Percentiles rank a stretch among this genome's conserved stretches.
These are phyloP conservation scores for Ormyrus labotus DNA, from an alignment of 2,888 invertebrate genomes.

Conservation along the genomic window DNA sequence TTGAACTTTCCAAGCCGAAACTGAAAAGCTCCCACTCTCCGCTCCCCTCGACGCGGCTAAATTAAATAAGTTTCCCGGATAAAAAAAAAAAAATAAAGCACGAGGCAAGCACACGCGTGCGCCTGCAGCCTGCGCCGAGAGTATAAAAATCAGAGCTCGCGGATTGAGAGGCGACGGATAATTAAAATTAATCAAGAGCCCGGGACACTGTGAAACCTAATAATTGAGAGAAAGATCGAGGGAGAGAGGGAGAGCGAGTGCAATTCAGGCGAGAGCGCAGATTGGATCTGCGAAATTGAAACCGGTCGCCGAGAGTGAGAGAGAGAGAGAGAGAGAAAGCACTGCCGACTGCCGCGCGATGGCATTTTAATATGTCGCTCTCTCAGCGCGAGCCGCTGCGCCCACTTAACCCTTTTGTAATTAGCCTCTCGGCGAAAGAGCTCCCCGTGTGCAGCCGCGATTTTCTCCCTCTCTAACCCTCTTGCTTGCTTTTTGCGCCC, in stretches of 20 bases:
- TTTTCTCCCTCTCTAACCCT: no score
- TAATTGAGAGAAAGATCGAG: conserved; percentile 16
- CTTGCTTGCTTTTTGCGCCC: not conserved
- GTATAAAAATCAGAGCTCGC: not conserved
- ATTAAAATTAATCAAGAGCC: conserved; percentile 31
- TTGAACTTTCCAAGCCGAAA: no score
- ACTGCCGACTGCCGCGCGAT: not conserved
- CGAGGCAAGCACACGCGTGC: not conserved
- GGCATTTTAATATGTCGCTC: conserved; percentile 26
- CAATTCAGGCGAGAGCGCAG: conserved; percentile 6
- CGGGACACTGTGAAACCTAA: conserved; percentile 7
- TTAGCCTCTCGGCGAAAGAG: not conserved
- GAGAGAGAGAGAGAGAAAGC: not conserved
- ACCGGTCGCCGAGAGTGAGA: conserved; percentile 14
- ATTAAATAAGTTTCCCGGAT: conserved; percentile 16
- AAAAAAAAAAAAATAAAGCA: not conserved
- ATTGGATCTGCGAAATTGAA: conserved; percentile 44
- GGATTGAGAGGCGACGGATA: not conserved
- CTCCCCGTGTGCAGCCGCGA: no score
- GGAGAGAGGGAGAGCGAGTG: not conserved
- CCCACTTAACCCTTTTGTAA: conserved; percentile 13
- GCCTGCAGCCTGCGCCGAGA: not conserved
- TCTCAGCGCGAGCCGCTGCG: not conserved
- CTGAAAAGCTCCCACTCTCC: not conserved
- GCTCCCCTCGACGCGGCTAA: conserved; percentile 11